Base-by-base conservation (phyloP, 2,113 vertebrate genomes). In the Oplegnathus fasciatus region DNA sequence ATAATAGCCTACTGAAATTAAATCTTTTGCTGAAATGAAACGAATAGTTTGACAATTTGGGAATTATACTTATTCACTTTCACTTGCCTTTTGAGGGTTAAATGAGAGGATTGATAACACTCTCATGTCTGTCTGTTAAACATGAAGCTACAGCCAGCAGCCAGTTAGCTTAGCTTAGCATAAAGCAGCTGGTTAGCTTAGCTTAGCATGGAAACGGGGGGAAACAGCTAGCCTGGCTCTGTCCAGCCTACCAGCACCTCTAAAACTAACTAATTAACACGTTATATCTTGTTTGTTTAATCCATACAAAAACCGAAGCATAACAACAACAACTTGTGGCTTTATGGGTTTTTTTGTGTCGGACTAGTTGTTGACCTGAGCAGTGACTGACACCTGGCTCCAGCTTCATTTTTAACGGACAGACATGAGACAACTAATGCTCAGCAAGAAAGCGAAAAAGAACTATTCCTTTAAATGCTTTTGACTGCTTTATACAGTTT, bases 81-180 rank as follows among this genome's bases (percentile, higher is more conserved):
- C 30, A n/a, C n/a, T n/a, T 10, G 28, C 37, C n/a, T n/a, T 42
- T 48, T 32, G 32, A 52, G 30, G 2, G 20, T 48, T 50, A 10
- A 9, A 28, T 17, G 6, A 72, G 28, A 57, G 54, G 6, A 68
- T 5, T 10, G 30, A 62, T 9, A 32, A 5, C 2, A 28, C 28
- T 30, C 26, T 48, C 9, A 55, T 2, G 1, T n/a, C 1, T 24
- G 18, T 30, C 18, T 68, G 44, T 10, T 20, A 15, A 37, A 37
- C 2, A 24, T 34, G 32, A 64, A 3, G 4, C 28, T 17, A 24
- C 3, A 34, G 30, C 34, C 22, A 34, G 37, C 5, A 30, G 75
- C 24, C n/a, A 50, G 24, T 44, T 57, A 66, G 32, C 61, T 14
- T 77, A 37, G 52, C 70, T 57, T 55, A 55, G n/a, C n/a, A n/a